A percentile compares a stretch with the other conserved stretches of the same genome.
Evolutionary conservation across 2,888 invertebrate species (phyloP).

Genomic region (Hedychridium roseum): DNA sequence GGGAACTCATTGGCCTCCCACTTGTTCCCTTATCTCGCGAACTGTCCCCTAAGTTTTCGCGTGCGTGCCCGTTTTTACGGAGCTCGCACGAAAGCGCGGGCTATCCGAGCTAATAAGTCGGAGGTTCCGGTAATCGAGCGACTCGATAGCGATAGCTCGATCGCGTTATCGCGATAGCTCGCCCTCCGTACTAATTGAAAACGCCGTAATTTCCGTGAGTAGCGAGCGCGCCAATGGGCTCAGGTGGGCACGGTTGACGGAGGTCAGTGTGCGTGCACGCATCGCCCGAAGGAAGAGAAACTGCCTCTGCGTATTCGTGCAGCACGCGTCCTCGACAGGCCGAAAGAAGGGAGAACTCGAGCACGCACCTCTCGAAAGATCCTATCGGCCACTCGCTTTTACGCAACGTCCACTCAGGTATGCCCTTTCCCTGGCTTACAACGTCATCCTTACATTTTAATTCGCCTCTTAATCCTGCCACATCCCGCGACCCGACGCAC

Average conservation of each 20-base stretch:
- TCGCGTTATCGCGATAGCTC: conserved; percentile 19
- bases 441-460: too few species aligned
- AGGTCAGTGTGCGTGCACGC: conserved; percentile 39
- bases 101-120: not conserved
- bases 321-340: conserved; percentile 34
- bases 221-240: not conserved
- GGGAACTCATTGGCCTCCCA: too few species aligned
- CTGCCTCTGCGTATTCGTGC: conserved; percentile 36
- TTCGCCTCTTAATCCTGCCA: too few species aligned
- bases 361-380: too few species aligned
- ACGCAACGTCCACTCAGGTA: too few species aligned
- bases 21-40: too few species aligned
- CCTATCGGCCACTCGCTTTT: too few species aligned
- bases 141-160: not conserved
- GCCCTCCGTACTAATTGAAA: conserved; percentile 32
- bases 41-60: too few species aligned
- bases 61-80: too few species aligned
- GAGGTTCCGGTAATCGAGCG: not conserved
- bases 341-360: conserved; percentile 2
- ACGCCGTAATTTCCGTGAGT: conserved; percentile 34
- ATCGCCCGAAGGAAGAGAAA: conserved; percentile 19
- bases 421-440: too few species aligned
- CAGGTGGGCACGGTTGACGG: conserved; percentile 34
- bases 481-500: too few species aligned
- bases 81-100: too few species aligned